phyloP scores from a whole-genome alignment of 2,113 vertebrate genomes.

The Clarias batrachus region DNA sequence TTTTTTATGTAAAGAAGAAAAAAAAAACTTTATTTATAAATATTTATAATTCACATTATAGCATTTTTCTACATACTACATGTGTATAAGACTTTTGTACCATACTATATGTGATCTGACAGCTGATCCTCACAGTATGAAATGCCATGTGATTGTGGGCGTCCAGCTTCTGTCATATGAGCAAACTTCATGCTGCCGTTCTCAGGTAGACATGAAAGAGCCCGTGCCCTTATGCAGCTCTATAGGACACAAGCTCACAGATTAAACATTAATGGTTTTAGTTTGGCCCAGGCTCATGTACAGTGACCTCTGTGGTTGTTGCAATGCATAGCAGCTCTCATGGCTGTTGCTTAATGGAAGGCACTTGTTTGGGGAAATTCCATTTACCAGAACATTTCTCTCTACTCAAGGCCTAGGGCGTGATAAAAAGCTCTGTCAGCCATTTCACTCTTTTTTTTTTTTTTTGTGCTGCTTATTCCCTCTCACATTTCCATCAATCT shows the following conservation, averaged over 20 bases:
- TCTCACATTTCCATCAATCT: background rate
- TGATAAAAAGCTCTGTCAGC: slow-evolving; percentile 38
- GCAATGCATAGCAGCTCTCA: slow-evolving; percentile 9
- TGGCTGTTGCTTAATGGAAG: background rate
- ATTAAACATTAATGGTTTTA: slow-evolving; percentile 67
- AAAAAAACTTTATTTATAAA: too few species aligned
- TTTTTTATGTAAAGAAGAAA: background rate
- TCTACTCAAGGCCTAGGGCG: background rate
- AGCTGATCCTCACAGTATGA: background rate
- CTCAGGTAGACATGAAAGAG: slow-evolving; percentile 40
- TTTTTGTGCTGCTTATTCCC: slow-evolving; percentile 5
- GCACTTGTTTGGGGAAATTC: background rate
- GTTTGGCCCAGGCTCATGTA: background rate
- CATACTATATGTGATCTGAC: background rate
- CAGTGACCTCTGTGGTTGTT: slow-evolving; percentile 23
- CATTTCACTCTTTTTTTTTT: slow-evolving; percentile 5
- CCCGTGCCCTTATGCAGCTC: slow-evolving; percentile 34
- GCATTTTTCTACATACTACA: background rate
- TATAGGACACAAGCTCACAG: slow-evolving; percentile 58
- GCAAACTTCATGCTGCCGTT: slow-evolving; percentile 19
- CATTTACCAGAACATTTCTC: background rate
- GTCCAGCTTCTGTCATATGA: slow-evolving; percentile 16
- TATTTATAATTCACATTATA: background rate
- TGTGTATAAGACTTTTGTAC: background rate
- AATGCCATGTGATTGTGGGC: slow-evolving; percentile 6